Base-by-base conservation (phyloP, 2,113 vertebrate species). In the Protobothrops mucrosquamatus region DNA sequence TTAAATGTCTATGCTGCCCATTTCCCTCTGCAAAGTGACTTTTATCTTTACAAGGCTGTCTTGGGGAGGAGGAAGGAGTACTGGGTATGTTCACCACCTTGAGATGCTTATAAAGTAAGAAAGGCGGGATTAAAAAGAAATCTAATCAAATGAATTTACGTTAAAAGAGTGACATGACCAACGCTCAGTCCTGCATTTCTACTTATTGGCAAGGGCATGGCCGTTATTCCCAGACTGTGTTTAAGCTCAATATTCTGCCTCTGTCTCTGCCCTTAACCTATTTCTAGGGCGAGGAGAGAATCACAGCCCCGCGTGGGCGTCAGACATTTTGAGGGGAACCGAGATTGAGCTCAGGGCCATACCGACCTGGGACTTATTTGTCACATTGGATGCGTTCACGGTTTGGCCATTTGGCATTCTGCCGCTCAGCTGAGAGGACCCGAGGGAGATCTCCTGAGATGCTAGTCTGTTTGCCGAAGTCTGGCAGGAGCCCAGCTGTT, bases 351-450 rank as follows among this genome's bases (percentile, higher is more conserved):
- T 81, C 55, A 92, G 91, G 39, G 11, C 90, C 92, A 64, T 93
- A 94, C 96, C 93, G 95, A 99, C 99, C 99, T 99, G 99, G 91
- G 98, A 98, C 96, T 99, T 99, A 98, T 97, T 99, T 95, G 96
- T 96, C 97, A 96, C 98, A 96, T 95, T 96, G 95, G 98, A 94
- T 95, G 97, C 92, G 95, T 93, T 98, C 92, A 96, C 95, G 94
- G 97, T 96, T 94, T 97, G 98, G 95, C 94, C 95, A 91, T 93
- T 96, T 96, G 98, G 97, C 64, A 94, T 96, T 95, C 98, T 98
- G 94, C 97, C 97, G 91, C 95, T 96, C 89, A 97, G 94, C 95
- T 97, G 97, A 52, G 97, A 95, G 59, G 97, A 94, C 94, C 97
- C 98, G 92, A 97, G 96, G 48, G 98, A 95, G 94, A 97, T 97